Conservation (phyloP, 1,140 invertebrate species). For the Trigoniulus corallinus region DNA sequence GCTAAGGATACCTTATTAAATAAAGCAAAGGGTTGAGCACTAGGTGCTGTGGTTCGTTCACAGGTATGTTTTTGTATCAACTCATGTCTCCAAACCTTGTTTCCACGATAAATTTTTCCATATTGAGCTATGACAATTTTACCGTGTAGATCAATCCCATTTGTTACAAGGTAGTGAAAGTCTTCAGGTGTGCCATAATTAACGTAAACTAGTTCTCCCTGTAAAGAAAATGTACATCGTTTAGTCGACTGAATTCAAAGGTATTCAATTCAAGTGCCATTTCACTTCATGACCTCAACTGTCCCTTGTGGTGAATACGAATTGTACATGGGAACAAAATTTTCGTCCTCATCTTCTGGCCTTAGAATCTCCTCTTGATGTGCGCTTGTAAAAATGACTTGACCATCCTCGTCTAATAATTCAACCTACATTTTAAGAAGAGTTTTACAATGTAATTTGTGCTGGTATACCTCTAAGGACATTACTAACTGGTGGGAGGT, state of each 20-base stretch:
- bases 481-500: too few relatives aligned
- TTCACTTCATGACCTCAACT: slow-evolving; percentile 7
- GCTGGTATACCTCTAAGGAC: too few relatives aligned
- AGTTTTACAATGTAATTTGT: neutral
- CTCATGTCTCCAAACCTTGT: slow-evolving; percentile 1
- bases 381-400: neutral
- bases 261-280: neutral
- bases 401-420: neutral
- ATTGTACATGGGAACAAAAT: slow-evolving; percentile 9
- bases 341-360: neutral
- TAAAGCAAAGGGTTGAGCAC: too few relatives aligned
- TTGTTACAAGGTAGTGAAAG: slow-evolving; percentile 11
- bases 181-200: slow-evolving; percentile 8
- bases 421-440: neutral
- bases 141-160: neutral
- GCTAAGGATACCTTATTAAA: slow-evolving; percentile 7
- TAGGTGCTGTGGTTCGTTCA: neutral
- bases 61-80: too few relatives aligned
- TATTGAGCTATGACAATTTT: slow-evolving; percentile 9
- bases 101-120: slow-evolving; percentile 8
- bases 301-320: slow-evolving; percentile 13
- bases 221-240: neutral
- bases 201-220: neutral
- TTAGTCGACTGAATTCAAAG: too few relatives aligned
- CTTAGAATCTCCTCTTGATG: slow-evolving; percentile 2